phyloP scores from a whole-genome alignment of 2,888 invertebrate species.

The Julus scandinavius region DNA sequence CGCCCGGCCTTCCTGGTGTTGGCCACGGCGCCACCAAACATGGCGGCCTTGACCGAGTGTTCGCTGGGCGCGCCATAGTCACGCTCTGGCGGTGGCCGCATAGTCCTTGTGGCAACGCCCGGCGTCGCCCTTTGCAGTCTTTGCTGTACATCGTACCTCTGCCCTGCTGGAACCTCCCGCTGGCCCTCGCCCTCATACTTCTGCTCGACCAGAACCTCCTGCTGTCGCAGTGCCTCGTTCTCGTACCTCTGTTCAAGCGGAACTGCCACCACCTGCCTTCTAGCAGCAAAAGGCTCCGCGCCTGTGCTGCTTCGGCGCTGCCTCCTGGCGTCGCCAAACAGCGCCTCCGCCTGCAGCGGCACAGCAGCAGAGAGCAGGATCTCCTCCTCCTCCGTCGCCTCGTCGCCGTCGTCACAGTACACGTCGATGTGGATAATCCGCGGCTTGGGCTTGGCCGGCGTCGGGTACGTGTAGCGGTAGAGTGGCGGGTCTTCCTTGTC shows the following conservation, averaged over 20 bases:
- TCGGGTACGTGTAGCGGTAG: conserved; percentile 54
- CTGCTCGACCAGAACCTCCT: too few species aligned
- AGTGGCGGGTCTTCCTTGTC: neutral
- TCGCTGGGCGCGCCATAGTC: conserved; percentile 3
- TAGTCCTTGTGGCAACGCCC: neutral
- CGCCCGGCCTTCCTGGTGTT: conserved; percentile 76
- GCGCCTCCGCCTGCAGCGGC: neutral
- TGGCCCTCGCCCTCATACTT: too few species aligned
- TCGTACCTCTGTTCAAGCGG: neutral
- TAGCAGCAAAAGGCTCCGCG: neutral
- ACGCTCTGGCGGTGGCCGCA: neutral
- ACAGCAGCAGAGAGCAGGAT: neutral
- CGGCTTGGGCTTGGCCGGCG: conserved; percentile 63
- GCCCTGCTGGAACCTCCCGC: too few species aligned
- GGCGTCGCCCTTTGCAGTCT: neutral
- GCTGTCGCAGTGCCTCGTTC: neutral
- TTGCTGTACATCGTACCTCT: too few species aligned
- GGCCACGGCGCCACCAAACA: conserved; percentile 60
- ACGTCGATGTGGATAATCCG: conserved; percentile 80
- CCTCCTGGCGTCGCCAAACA: neutral
- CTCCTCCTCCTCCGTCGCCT: conserved; percentile 63
- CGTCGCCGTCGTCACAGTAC: conserved; percentile 74
- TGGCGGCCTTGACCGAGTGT: neutral
- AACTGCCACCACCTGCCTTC: neutral
- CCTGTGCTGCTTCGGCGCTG: neutral